These are phyloP conservation scores for Lepisosteus oculatus DNA, from an alignment of 2,113 vertebrate species.

Conservation along the genomic window DNA sequence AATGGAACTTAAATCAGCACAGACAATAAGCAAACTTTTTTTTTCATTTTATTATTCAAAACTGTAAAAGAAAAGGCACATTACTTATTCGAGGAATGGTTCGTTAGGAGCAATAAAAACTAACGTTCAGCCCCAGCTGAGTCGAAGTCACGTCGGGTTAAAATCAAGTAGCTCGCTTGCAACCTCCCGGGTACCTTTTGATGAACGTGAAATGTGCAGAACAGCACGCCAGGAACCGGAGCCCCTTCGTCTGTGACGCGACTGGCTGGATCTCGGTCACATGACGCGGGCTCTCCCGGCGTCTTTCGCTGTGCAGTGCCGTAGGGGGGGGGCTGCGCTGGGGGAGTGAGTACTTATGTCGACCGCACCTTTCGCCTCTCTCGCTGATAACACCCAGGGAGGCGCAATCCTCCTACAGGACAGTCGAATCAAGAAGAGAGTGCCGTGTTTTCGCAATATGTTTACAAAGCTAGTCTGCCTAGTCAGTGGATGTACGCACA, in stretches of 20 bases:
- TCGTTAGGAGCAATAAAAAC: constrained; percentile 27
- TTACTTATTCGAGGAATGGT: constrained; percentile 20
- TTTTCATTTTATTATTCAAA: constrained; percentile 52
- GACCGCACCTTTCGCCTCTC: too few species aligned
- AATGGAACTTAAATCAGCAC: constrained; percentile 75
- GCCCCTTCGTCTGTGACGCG: constrained; percentile 7
- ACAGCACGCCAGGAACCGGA: constrained; percentile 2
- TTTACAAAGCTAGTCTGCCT: too few species aligned
- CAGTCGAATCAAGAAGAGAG: too few species aligned
- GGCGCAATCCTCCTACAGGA: too few species aligned
- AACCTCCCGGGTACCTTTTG: constrained; percentile 9
- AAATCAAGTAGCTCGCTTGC: constrained; percentile 19
- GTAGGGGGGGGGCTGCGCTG: constrained; percentile 78
- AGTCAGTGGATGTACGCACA: too few species aligned
- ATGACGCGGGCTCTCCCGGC: background rate
- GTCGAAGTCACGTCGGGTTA: constrained; percentile 31
- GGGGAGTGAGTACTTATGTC: constrained; percentile 32
- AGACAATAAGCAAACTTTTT: constrained; percentile 68
- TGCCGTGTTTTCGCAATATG: too few species aligned
- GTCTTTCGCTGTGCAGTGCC: constrained; percentile 70
- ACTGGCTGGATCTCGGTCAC: constrained; percentile 4
- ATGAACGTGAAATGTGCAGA: constrained; percentile 15
- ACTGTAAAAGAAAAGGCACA: constrained; percentile 29
- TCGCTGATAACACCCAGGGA: too few species aligned
- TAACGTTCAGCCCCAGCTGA: constrained; percentile 25